phyloP scores from a whole-genome alignment of 2,113 vertebrate genomes.

The Calyptommatus sinebrachiatus region DNA sequence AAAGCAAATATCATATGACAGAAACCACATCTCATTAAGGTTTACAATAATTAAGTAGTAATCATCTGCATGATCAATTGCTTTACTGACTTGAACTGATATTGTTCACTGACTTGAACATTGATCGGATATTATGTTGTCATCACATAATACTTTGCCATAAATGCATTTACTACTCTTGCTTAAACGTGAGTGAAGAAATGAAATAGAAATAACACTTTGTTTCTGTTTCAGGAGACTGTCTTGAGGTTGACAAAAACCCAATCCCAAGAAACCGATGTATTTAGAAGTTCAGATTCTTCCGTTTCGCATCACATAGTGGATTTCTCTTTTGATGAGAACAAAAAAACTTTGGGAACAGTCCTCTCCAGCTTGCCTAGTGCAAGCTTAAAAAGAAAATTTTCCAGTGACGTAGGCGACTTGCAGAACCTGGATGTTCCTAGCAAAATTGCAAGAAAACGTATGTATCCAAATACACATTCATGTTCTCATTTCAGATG shows the following conservation, averaged over 20 bases:
- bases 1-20: neutral
- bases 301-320: constrained; percentile 61
- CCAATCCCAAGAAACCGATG: constrained; percentile 62
- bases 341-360: constrained; percentile 72
- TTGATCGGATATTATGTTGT: neutral
- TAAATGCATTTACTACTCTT: neutral
- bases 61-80: neutral
- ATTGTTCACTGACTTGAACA: too few relatives aligned
- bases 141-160: neutral
- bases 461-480: constrained; percentile 57
- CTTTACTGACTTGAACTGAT: neutral
- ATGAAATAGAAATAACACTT: neutral
- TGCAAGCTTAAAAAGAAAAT: constrained; percentile 80
- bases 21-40: neutral
- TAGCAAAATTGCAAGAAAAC: constrained; percentile 79
- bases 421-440: constrained; percentile 58
- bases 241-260: constrained; percentile 73
- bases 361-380: constrained; percentile 74
- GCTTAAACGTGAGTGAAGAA: neutral
- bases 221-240: constrained; percentile 68
- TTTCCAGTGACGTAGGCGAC: constrained; percentile 66
- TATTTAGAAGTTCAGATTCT: constrained; percentile 58
- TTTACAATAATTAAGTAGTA: neutral
- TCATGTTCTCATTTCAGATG: neutral
- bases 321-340: constrained; percentile 67